Evolutionary conservation across 2,113 vertebrate species (phyloP).

Genomic region (Erythrocercus mccallii): DNA sequence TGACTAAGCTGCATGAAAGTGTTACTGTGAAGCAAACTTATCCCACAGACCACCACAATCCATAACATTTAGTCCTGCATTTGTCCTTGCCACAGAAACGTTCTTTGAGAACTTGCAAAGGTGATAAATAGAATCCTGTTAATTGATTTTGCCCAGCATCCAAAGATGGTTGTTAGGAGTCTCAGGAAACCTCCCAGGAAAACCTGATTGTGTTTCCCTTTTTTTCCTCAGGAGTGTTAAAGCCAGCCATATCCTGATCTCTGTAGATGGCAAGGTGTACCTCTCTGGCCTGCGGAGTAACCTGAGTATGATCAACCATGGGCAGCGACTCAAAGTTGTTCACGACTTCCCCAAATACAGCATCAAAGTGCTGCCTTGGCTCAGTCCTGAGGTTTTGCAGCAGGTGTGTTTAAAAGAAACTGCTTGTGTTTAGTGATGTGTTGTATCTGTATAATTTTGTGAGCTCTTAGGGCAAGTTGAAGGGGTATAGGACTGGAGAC

Average conservation of each 20-base stretch:
- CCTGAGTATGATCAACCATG: slow-evolving; percentile 93
- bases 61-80: neutral
- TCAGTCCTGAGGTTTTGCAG: slow-evolving; percentile 95
- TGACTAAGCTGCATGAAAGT: neutral
- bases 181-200: too few relatives aligned
- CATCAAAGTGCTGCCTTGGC: slow-evolving; percentile 93
- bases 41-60: neutral
- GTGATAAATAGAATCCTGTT: neutral
- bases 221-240: slow-evolving; percentile 86
- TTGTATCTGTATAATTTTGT: neutral
- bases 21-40: neutral
- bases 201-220: neutral
- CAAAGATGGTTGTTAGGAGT: neutral
- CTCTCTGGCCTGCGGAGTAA: slow-evolving; percentile 93
- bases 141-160: neutral
- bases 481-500: fast-evolving
- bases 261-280: slow-evolving; percentile 90
- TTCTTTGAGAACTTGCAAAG: neutral
- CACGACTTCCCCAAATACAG: slow-evolving; percentile 97
- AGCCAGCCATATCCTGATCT: slow-evolving; percentile 94
- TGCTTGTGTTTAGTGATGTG: neutral
- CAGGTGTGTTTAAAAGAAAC: slow-evolving; percentile 77
- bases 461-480: neutral
- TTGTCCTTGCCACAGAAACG: neutral
- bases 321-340: slow-evolving; percentile 89